Conservation (phyloP, 2,797 vertebrate species). For the Clarias pachynema region DNA sequence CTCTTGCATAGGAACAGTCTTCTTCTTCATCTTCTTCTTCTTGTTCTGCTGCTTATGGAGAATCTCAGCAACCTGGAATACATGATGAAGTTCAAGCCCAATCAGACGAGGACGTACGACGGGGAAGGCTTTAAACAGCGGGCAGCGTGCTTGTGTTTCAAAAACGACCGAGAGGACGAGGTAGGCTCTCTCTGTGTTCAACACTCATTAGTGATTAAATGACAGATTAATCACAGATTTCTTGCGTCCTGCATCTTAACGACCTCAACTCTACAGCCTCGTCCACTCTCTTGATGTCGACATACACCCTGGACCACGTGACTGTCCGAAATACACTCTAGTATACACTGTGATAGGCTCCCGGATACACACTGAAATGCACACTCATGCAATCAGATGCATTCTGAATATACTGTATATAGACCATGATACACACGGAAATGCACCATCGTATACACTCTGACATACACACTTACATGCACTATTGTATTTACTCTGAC, state of each 20-base stretch:
- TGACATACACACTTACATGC: not conserved
- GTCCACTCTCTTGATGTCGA: not conserved
- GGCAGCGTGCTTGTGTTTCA: conserved; percentile 91
- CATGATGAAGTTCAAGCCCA: conserved; percentile 98
- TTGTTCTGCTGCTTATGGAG: conserved; percentile 16
- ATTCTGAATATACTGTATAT: not conserved
- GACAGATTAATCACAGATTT: no score
- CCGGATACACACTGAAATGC: not conserved
- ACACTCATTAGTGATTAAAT: not conserved
- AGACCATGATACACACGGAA: not conserved
- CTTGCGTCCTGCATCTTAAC: not conserved
- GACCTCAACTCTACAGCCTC: not conserved
- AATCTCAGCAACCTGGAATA: conserved; percentile 54
- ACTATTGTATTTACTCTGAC: not conserved
- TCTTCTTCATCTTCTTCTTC: not conserved
- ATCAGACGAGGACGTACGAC: conserved; percentile 96
- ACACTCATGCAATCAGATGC: not conserved
- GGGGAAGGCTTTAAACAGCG: conserved; percentile 92
- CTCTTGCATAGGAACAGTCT: conserved; percentile 19
- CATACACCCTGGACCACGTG: not conserved
- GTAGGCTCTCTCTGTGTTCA: conserved; percentile 65
- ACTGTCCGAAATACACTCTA: not conserved
- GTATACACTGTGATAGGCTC: not conserved
- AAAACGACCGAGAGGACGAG: conserved; percentile 89
- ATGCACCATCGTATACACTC: not conserved